Evolutionary conservation across 2,888 invertebrate genomes (phyloP), one percentile per base, ranked within the genome.

Genomic region (Heterodera filipjevi): DNA sequence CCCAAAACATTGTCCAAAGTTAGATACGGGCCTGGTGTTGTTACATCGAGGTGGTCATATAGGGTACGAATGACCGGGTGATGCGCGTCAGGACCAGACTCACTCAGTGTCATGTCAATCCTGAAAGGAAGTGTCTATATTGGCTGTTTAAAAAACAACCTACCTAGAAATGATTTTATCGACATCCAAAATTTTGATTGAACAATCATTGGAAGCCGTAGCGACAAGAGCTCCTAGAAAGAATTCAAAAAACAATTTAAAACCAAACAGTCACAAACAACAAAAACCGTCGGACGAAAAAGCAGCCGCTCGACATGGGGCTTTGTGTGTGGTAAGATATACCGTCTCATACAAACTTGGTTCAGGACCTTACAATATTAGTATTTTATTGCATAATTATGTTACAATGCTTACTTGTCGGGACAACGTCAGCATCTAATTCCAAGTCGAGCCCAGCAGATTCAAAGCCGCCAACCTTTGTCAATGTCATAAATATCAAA

Each of bases 181-280:
- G n/a, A 99, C 98, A 89, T 99, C 98, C 81, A 99, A 91, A 87
- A 99, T 96, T 93, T 99, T 99, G 79, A 99, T 99, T 83, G 97
- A 97, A 1, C 98, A 95, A 90, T 99, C 99, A 0, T 95, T 95
- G 84, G 97, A 97, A 22, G 98, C 99, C 0, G 98, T 99, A 0
- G 99, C 99, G 19, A 98, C 95, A 0, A 99, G 91, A 84, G 96
- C 95, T 0, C 98, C 91, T 90, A 71, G 27, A 81, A 68, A 27
- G 77, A 59, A 10, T 6, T 66, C 49, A 19, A 66, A 66, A 71
- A 71, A 6, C n/a, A 27, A n/a, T n/a, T 10, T 53, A 76, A 22
- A 39, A 44, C 2, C 12, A n/a, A 35, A 22, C 2, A 19, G n/a
- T n/a, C 16, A 27, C 19, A 0, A 33, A 73, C 39, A 8, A 74